A percentile compares a stretch with the other conserved stretches of the same genome.
Conservation (phyloP, 2,888 invertebrate species). For the Pandemis corylana region DNA sequence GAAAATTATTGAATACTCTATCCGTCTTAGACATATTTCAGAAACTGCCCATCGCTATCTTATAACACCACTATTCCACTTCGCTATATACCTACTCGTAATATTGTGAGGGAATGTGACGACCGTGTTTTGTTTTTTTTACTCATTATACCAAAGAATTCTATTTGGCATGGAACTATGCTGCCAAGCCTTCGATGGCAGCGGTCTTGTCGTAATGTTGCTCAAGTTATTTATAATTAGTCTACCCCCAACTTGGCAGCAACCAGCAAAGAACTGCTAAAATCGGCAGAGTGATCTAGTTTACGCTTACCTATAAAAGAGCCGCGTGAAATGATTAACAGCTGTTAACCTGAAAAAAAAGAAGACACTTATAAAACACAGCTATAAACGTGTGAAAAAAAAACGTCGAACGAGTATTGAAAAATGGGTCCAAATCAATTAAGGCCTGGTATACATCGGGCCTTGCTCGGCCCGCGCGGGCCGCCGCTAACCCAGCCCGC, state of each 20-base stretch:
- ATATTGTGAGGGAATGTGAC: conserved; percentile 49
- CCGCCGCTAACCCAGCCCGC: conserved; percentile 76
- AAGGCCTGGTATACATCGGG: conserved; percentile 50
- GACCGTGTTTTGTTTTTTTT: conserved; percentile 45
- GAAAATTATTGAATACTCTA: too few relatives aligned
- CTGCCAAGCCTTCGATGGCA: conserved; percentile 18
- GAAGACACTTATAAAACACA: conserved; percentile 55
- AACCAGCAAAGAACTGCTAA: conserved; percentile 3
- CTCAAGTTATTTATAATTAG: conserved; percentile 26
- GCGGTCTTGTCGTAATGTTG: conserved; percentile 19
- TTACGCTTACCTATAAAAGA: conserved; percentile 65
- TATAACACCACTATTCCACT: conserved; percentile 41
- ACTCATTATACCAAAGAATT: conserved; percentile 40
- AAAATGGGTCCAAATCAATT: conserved; percentile 74
- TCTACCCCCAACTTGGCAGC: conserved; percentile 16
- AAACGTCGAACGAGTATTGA: conserved; percentile 56
- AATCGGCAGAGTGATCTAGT: not conserved
- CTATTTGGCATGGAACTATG: conserved; percentile 36
- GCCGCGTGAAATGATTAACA: conserved; percentile 58
- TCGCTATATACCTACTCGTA: conserved; percentile 43
- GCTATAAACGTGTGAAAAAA: conserved; percentile 56
- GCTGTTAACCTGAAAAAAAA: conserved; percentile 74
- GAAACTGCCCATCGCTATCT: not conserved
- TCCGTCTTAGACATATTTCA: not conserved
- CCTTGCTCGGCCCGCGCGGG: conserved; percentile 52